Conservation (phyloP, 1,140 invertebrate species). For the Bombus impatiens region DNA sequence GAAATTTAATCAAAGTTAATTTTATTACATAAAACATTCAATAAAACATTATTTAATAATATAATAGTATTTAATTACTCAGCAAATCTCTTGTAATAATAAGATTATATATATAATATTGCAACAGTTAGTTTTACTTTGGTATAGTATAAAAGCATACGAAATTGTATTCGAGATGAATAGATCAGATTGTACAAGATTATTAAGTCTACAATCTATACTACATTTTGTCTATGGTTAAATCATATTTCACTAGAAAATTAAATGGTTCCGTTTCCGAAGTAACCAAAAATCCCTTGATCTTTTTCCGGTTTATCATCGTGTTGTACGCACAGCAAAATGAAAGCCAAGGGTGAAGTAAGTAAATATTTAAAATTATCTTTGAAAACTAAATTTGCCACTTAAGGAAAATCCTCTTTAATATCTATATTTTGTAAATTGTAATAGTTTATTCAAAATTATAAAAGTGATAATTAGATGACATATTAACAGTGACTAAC, state of each 20-base stretch:
- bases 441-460: background rate
- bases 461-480: background rate
- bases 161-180: background rate
- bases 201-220: background rate
- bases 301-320: conserved; percentile 66
- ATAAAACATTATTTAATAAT: conserved; percentile 51
- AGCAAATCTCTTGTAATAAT: background rate
- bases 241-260: conserved; percentile 18
- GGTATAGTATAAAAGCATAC: background rate
- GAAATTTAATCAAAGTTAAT: conserved; percentile 36
- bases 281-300: background rate
- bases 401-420: background rate
- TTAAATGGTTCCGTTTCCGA: conserved; percentile 37
- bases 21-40: conserved; percentile 42
- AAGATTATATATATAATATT: no score
- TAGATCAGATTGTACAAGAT: background rate
- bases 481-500: conserved; percentile 24
- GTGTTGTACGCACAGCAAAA: conserved; percentile 50
- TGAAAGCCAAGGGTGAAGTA: conserved; percentile 76
- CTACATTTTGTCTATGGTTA: background rate
- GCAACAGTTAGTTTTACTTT: no score
- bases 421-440: background rate
- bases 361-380: conserved; percentile 62
- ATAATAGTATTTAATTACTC: background rate
- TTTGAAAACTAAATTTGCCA: background rate